phyloP scores from a whole-genome alignment of 2,797 vertebrate genomes.

The Enteromius trimaculatus region DNA sequence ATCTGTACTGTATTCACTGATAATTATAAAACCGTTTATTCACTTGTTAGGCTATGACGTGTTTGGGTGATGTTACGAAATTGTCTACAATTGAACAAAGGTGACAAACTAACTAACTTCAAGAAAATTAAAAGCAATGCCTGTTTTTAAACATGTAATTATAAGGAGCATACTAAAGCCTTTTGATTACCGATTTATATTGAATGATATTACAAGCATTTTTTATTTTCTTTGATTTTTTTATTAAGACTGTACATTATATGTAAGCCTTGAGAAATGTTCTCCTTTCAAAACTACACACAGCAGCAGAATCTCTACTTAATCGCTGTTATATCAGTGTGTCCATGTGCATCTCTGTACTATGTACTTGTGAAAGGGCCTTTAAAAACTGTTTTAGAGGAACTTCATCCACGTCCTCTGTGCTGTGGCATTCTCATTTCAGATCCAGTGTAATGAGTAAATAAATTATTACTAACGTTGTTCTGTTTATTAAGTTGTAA shows the following conservation, averaged over 20 bases:
- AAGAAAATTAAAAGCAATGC: conserved; percentile 46
- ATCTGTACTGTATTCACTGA: conserved; percentile 34
- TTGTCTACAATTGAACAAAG: conserved; percentile 34
- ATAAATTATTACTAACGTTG: conserved; percentile 74
- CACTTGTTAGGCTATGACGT: conserved; percentile 26
- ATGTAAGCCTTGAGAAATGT: conserved; percentile 32
- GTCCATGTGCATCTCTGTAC: conserved; percentile 90
- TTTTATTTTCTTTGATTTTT: conserved; percentile 47
- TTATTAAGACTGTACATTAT: conserved; percentile 47
- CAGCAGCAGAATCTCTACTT: conserved; percentile 74
- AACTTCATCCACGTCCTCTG: conserved; percentile 83
- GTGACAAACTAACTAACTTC: conserved; percentile 29
- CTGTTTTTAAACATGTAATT: conserved; percentile 47
- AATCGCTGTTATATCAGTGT: conserved; percentile 83
- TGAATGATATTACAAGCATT: conserved; percentile 29
- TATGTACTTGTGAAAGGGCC: conserved; percentile 99
- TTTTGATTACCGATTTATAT: conserved; percentile 34
- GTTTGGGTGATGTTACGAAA: conserved; percentile 8
- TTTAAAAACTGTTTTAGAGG: conserved; percentile 90
- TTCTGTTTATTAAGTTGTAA: conserved; percentile 71
- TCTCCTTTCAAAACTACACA: conserved; percentile 63
- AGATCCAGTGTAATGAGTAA: conserved; percentile 61
- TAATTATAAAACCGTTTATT: conserved; percentile 27
- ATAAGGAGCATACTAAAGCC: conserved; percentile 40
- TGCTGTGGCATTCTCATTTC: conserved; percentile 76